Percentiles rank a stretch among this genome's conserved stretches.
Evolutionary conservation across 2,888 invertebrate genomes (phyloP).

Genomic region (Malacosoma neustria): DNA sequence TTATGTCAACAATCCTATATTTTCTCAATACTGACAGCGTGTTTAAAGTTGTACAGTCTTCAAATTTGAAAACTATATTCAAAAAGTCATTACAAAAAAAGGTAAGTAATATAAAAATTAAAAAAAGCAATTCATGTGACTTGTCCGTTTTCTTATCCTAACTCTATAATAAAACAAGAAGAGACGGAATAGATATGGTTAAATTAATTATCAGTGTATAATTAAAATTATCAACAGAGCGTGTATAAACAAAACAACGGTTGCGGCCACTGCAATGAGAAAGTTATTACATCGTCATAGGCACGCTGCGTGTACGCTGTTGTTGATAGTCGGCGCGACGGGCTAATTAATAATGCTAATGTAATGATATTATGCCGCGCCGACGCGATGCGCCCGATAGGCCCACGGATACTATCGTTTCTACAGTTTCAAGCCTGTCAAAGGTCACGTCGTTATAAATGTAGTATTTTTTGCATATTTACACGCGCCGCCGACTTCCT

Average conservation of each 20-base stretch:
- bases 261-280: slow-evolving; percentile 18
- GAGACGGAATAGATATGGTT: too few species aligned
- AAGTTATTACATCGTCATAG: slow-evolving; percentile 34
- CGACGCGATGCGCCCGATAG: slow-evolving; percentile 14
- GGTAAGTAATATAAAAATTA: too few species aligned
- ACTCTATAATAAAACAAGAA: too few species aligned
- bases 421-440: slow-evolving; percentile 20
- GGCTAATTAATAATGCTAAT: slow-evolving; percentile 31
- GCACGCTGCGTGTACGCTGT: slow-evolving; percentile 26
- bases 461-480: slow-evolving; percentile 3
- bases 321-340: slow-evolving; percentile 7
- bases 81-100: too few species aligned
- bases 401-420: slow-evolving; percentile 14
- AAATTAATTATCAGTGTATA: neutral
- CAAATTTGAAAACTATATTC: too few species aligned
- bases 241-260: neutral
- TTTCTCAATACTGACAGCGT: too few species aligned
- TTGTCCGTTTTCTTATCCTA: too few species aligned
- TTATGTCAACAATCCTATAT: too few species aligned
- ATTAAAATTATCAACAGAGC: neutral
- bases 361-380: slow-evolving; percentile 17
- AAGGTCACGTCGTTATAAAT: slow-evolving; percentile 19
- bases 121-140: too few species aligned
- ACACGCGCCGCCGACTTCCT: neutral
- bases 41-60: too few species aligned